Percentiles rank a stretch among this genome's conserved stretches.
These are phyloP conservation scores for Julus scandinavius DNA, from an alignment of 2,888 invertebrate species.

Conservation along the genomic window DNA sequence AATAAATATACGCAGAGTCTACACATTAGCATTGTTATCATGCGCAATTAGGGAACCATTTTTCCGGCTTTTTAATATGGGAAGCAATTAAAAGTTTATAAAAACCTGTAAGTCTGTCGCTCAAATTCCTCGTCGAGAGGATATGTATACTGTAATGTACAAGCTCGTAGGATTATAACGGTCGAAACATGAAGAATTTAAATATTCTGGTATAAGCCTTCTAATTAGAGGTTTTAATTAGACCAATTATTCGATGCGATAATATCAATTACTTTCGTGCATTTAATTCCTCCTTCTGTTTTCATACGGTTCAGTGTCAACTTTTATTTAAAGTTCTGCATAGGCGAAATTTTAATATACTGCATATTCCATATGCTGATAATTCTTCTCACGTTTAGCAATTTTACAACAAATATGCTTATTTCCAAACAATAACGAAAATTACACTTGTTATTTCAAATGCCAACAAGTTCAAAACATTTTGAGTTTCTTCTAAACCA, in stretches of 20 bases:
- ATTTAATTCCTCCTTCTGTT: not conserved
- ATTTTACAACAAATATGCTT: too few species aligned
- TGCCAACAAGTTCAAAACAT: too few species aligned
- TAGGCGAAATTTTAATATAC: too few species aligned
- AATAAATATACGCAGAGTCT: conserved; percentile 30
- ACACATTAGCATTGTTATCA: conserved; percentile 35
- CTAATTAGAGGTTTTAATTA: conserved; percentile 12
- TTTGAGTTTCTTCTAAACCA: too few species aligned
- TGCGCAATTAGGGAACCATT: not conserved
- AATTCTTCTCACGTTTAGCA: too few species aligned
- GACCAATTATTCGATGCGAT: conserved; percentile 28
- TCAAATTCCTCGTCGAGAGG: not conserved
- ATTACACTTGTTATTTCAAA: too few species aligned
- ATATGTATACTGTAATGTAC: not conserved
- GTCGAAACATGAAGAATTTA: not conserved
- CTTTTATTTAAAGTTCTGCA: too few species aligned
- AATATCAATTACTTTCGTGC: conserved; percentile 12
- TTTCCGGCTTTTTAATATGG: conserved; percentile 42
- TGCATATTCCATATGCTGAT: too few species aligned
- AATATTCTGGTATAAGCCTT: not conserved
- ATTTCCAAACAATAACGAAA: too few species aligned
- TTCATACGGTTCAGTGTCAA: not conserved
- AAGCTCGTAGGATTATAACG: not conserved
- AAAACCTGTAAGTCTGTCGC: not conserved
- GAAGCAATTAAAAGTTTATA: conserved; percentile 28